Evolutionary conservation across 2,113 vertebrate species (phyloP).

Genomic region (Tiliqua scincoides): DNA sequence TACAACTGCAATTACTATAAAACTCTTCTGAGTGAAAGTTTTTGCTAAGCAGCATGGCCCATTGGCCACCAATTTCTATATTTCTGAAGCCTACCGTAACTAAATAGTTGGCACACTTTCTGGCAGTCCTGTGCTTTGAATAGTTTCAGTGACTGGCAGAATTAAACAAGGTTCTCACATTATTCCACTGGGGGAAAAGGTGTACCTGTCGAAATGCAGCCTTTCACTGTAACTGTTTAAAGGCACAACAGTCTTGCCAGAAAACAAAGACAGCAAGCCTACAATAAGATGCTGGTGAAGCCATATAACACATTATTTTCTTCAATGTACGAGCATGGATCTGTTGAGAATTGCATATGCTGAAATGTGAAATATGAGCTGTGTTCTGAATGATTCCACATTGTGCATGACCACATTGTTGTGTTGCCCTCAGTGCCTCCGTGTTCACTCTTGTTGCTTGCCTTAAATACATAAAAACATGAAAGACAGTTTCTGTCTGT

Average conservation of each 20-base stretch:
- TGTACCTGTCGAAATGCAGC: neutral
- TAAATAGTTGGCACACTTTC: neutral
- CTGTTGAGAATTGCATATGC: neutral
- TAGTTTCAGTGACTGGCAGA: neutral
- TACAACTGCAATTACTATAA: neutral
- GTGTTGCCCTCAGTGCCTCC: too few relatives aligned
- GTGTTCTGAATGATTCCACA: too few relatives aligned
- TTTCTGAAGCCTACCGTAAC: neutral
- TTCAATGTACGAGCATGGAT: neutral
- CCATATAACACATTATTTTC: neutral
- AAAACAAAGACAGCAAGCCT: neutral
- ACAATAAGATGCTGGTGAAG: neutral
- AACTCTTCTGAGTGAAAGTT: accelerated
- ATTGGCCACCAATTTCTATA: neutral
- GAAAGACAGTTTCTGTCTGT: too few relatives aligned
- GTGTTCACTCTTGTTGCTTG: too few relatives aligned
- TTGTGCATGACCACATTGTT: too few relatives aligned
- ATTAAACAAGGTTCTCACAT: neutral
- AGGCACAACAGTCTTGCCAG: neutral
- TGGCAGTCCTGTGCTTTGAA: neutral
- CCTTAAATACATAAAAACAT: too few relatives aligned
- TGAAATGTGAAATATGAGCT: neutral
- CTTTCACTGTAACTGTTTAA: neutral
- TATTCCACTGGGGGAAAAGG: neutral
- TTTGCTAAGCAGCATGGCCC: neutral